Conservation (phyloP, 1,140 invertebrate species). For the Heliconius himera region DNA sequence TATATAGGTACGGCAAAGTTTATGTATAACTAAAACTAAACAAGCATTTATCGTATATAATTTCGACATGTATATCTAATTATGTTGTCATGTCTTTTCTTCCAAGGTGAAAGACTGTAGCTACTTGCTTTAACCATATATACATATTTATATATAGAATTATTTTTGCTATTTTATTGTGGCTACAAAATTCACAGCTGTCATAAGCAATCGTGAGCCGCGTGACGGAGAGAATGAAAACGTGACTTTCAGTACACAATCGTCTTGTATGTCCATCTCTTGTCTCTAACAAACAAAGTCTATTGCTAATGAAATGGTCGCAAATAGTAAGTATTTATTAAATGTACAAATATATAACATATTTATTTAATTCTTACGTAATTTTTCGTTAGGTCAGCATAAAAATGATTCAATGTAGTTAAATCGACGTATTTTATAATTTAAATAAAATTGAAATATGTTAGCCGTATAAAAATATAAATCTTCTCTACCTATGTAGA, state of each 20-base stretch:
- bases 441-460: no score
- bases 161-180: conserved; percentile 10
- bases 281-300: background rate
- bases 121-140: conserved; percentile 3
- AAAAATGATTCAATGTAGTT: no score
- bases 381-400: no score
- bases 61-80: conserved; percentile 33
- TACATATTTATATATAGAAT: background rate
- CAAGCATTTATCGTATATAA: conserved; percentile 19
- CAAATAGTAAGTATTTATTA: background rate
- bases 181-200: conserved; percentile 23
- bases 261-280: background rate
- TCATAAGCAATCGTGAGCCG: conserved; percentile 27
- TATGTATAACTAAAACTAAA: conserved; percentile 21
- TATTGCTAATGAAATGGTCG: background rate
- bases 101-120: conserved; percentile 15
- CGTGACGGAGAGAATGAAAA: conserved; percentile 33
- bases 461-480: no score
- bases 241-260: conserved; percentile 25
- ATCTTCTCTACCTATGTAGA: no score
- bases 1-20: conserved; percentile 17
- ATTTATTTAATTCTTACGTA: no score
- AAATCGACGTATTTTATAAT: no score
- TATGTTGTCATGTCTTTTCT: conserved; percentile 33
- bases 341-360: background rate